phyloP scores from a whole-genome alignment of 2,797 vertebrate genomes.

The Falco columbarius region DNA sequence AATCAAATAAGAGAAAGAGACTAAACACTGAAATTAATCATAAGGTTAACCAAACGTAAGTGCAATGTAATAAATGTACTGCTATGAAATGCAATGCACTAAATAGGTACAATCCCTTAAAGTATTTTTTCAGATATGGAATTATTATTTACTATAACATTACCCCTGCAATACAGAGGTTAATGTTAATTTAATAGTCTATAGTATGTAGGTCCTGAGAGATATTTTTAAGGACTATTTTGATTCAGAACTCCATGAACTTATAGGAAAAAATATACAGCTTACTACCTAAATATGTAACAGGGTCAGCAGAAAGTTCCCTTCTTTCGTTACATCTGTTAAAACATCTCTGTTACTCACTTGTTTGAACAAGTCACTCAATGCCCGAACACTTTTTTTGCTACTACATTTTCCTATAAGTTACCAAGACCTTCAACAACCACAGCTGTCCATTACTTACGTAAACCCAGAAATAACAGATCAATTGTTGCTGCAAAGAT shows the following conservation, averaged over 20 bases:
- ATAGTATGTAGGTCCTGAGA: neutral
- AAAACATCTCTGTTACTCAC: neutral
- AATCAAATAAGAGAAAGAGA: neutral
- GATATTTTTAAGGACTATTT: neutral
- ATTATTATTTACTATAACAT: too few relatives aligned
- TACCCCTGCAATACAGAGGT: neutral
- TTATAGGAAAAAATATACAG: neutral
- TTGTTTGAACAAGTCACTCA: neutral
- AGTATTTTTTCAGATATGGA: neutral
- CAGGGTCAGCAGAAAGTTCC: neutral
- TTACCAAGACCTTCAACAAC: neutral
- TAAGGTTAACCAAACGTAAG: neutral
- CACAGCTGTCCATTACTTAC: fast-evolving
- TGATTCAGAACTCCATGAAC: neutral
- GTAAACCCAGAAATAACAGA: neutral
- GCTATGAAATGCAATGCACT: neutral
- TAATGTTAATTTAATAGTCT: neutral
- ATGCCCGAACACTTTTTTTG: neutral
- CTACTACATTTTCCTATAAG: neutral
- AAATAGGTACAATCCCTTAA: neutral
- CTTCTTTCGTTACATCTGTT: fast-evolving
- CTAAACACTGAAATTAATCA: neutral
- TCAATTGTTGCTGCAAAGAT: neutral
- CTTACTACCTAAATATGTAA: neutral
- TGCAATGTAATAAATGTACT: neutral